Evolutionary conservation across 2,797 vertebrate species (phyloP), one percentile per base, ranked within the genome.

Genomic region (Lutjanus argentimaculatus): DNA sequence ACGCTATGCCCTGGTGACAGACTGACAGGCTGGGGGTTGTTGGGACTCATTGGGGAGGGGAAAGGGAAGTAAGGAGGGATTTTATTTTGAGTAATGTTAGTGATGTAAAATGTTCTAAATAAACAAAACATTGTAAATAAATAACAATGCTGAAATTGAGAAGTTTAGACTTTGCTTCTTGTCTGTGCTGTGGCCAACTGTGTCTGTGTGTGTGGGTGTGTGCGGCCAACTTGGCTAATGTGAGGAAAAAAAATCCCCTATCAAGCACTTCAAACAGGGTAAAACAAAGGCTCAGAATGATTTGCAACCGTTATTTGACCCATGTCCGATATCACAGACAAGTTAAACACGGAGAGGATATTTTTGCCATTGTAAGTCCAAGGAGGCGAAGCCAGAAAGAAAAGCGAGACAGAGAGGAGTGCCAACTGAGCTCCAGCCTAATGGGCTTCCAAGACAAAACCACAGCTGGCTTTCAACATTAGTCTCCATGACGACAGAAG

Each of bases 381-480:
- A 80, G 64, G 74, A 90, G 87, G 84, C 77, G 45, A 85, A 88
- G 84, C 82, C 89, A 88, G 81, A 63, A 85, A 93, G 89, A 90
- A 89, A 91, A 92, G 90, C 84, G 75, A 89, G 89, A 90, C 87
- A 48, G 79, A 89, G 53, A 85, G 84, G 83, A 82, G 89, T 77
- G 88, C 91, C 89, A 90, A 89, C 83, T 30, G 64, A 89, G 87
- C 88, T 85, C 77, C 76, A 83, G 90, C 85, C 89, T 94, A 93
- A 94, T 94, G 92, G 93, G 86, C 90, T 87, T 91, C 90, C 87
- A 90, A 93, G 91, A 94, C 92, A 95, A 94, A 95, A 94, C 89
- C 92, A 94, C 92, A 93, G 92, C 92, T 92, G 90, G 91, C 90
- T 93, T 92, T 89, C 85, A 90, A 91, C 92, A 93, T 94, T 93